Evolutionary conservation across 2,113 vertebrate species (phyloP).

Genomic region (Chaetodon auriga): DNA sequence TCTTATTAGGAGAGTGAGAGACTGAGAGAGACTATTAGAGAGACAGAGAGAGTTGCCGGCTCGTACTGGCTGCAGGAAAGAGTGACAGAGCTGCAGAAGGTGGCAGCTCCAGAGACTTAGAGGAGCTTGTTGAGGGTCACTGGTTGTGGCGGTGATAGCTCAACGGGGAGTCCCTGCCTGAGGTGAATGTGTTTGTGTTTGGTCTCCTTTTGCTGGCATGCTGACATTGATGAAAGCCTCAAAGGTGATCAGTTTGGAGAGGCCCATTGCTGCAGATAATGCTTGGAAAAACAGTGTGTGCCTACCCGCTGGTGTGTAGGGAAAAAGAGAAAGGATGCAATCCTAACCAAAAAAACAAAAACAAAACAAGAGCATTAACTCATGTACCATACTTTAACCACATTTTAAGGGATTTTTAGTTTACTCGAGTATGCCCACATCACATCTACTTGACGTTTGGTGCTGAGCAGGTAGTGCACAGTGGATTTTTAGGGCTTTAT

Average conservation of each 20-base stretch:
- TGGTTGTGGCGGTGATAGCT: slow-evolving; percentile 54
- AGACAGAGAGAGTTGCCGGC: slow-evolving; percentile 1
- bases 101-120: slow-evolving; percentile 27
- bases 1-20: slow-evolving; percentile 65
- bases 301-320: neutral
- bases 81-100: slow-evolving; percentile 28
- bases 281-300: neutral
- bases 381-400: neutral
- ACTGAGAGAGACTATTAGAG: slow-evolving; percentile 25
- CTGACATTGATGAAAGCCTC: slow-evolving; percentile 61
- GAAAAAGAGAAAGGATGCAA: neutral
- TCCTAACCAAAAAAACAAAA: no score
- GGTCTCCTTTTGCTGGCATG: slow-evolving; percentile 27
- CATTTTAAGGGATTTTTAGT: neutral
- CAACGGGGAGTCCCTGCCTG: slow-evolving; percentile 52
- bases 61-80: slow-evolving; percentile 1
- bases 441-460: neutral
- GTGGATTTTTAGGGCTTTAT: no score
- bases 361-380: neutral
- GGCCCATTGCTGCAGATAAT: neutral
- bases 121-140: slow-evolving; percentile 41
- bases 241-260: slow-evolving; percentile 6
- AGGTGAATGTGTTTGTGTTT: slow-evolving; percentile 55
- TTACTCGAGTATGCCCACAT: no score
- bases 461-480: no score